Evolutionary conservation across 2,797 vertebrate genomes (phyloP), one percentile per base, ranked within the genome.

Genomic region (Microtus californicus): DNA sequence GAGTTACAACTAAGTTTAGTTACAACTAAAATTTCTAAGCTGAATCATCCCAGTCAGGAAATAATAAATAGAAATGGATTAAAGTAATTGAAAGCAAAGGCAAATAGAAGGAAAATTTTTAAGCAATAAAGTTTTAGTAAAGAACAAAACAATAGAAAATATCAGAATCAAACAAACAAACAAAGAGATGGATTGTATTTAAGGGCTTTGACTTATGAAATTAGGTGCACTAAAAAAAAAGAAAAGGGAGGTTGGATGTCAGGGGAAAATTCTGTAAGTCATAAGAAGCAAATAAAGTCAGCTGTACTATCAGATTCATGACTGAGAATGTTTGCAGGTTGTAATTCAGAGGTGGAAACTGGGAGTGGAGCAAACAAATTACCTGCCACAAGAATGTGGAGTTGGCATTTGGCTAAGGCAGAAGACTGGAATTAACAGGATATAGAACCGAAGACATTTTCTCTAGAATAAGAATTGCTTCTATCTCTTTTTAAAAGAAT

Each of bases 1-100:
- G 67, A 83, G 23, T 54, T 93, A 89, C 34, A 43, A 45, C 15
- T 79, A 56, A 63, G 8, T 45, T 67, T 76, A 71, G 23, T 54
- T 93, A 91, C 34, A 43, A 45, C 15, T 79, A 48, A 63, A 71
- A 63, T 69, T 82, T 80, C 76, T 77, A 27, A 85, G 1, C 8
- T 11, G 61, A 94, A 90, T 12, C 9, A 77, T 67, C 31, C 19
- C 17, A 37, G 4, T 54, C 43, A 76, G 21, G 1, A 95, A 82
- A 56, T 88, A 63, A 90, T 71, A 48, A 78, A 76, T 76, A 67
- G 80, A 95, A 92, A 40, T 34, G n/a, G 14, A 92, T 48, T 74
- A 86, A 93, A 45, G 10, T 54, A 27, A 61, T 29, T 19, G 67
- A 67, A 93, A 95, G 3, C 23, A 4, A 21, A 48, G 79, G 31